Percentiles rank a stretch among this genome's conserved stretches.
These are phyloP conservation scores for Latrodectus elegans DNA, from an alignment of 2,888 invertebrate genomes.

Conservation along the genomic window DNA sequence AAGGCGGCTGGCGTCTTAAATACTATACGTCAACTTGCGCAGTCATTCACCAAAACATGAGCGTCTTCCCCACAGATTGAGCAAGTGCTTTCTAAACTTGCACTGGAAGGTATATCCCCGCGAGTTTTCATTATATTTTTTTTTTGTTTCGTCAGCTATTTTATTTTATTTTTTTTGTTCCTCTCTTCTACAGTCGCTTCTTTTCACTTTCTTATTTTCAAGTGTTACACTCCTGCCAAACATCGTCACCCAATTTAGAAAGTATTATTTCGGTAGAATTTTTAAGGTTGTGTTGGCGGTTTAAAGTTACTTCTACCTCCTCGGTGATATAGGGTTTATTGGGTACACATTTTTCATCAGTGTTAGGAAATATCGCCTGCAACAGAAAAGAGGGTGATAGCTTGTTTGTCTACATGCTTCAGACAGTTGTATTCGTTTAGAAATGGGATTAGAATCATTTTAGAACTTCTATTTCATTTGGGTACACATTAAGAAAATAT, in stretches of 20 bases:
- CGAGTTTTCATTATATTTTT: constrained; percentile 12
- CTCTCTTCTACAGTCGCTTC: not conserved
- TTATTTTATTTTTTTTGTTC: constrained; percentile 11
- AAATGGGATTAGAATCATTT: too few relatives aligned
- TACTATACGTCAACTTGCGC: constrained; percentile 42
- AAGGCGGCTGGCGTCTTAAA: constrained; percentile 51
- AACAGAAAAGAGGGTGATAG: too few relatives aligned
- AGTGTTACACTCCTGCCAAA: constrained; percentile 37
- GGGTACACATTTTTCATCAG: constrained; percentile 14
- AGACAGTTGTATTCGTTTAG: too few relatives aligned
- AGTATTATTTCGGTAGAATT: constrained; percentile 37
- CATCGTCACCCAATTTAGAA: constrained; percentile 43
- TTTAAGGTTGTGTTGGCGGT: constrained; percentile 9
- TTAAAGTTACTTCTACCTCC: constrained; percentile 30
- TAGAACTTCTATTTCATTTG: too few relatives aligned
- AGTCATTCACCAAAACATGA: constrained; percentile 60
- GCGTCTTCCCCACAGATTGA: constrained; percentile 25
- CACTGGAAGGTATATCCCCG: constrained; percentile 57
- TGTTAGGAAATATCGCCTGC: not conserved
- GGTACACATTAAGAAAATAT: too few relatives aligned
- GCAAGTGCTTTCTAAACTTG: constrained; percentile 52
- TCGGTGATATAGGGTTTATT: constrained; percentile 19
- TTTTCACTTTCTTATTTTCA: constrained; percentile 16
- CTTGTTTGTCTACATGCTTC: too few relatives aligned
- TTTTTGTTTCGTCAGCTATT: constrained; percentile 1